Evolutionary conservation across 2,797 vertebrate genomes (phyloP), one percentile per base, ranked within the genome.

Genomic region (Pteronotus mesoamericanus): DNA sequence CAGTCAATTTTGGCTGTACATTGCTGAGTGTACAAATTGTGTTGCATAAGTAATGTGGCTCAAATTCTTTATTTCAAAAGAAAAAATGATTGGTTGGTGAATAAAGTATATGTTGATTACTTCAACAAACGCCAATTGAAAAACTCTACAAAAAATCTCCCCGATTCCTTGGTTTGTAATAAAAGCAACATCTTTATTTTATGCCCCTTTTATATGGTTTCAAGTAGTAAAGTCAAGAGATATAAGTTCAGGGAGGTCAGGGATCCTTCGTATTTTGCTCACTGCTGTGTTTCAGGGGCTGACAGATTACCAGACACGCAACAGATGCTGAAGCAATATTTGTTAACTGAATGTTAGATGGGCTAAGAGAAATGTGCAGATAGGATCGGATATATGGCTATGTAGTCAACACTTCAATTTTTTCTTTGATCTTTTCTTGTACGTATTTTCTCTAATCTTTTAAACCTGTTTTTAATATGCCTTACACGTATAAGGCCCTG

Each of bases 51-150:
- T 37, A 55, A 66, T n/a, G 19, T 21, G 48, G 19, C 53, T n/a
- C 29, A 34, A 5, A 12, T 32, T 87, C 11, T 72, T 74, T 74
- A 64, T 89, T 69, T 92, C 48, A 66, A 89, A 84, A 80, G 32
- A 53, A 46, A 61, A 61, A 92, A 48, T 8, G 18, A 53, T 24
- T 9, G 24, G 26, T 34, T 32, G 2, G 10, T 46, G 42, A 57
- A 51, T 26, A 15, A 87, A 55, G 5, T 74, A 26, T 15, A 4
- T 6, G 29, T 5, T 15, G 24, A 74, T 2, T 2, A 44, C 42
- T 44, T 88, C 53, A 77, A n/a, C 7, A 61, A 71, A 44, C 34
- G 80, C 1, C 19, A 26, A 57, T 46, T 29, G 37, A 89, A 82
- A 34, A 71, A 6, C 16, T 18, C 21, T n/a, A 46, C 51, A 32